A percentile compares a stretch with the other conserved stretches of the same genome.
These are phyloP conservation scores for Motacilla alba DNA, from an alignment of 2,113 vertebrate genomes.

Conservation along the genomic window DNA sequence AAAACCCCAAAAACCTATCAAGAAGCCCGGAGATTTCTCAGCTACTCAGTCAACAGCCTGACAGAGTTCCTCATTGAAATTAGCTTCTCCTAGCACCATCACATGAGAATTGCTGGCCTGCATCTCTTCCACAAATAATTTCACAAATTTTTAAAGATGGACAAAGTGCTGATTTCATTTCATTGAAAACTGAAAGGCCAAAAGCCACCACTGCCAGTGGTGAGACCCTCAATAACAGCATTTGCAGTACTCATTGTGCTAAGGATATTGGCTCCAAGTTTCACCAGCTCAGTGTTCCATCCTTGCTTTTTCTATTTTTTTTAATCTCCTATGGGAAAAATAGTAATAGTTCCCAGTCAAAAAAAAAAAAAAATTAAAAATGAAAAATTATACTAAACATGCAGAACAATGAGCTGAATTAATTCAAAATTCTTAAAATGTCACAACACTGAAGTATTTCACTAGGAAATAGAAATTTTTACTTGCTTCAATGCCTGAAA, in stretches of 20 bases:
- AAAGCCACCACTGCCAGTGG: neutral
- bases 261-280: neutral
- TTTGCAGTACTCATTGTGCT: neutral
- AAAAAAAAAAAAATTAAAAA: neutral
- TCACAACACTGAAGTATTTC: neutral
- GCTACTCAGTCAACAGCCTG: slow-evolving; percentile 24
- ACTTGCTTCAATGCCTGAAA: neutral
- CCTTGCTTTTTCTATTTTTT: neutral
- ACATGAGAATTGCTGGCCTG: neutral
- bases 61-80: neutral
- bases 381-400: neutral
- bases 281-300: neutral
- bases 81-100: neutral
- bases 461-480: neutral
- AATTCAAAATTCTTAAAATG: neutral
- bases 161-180: neutral
- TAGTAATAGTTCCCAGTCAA: neutral
- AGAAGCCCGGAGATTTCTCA: neutral
- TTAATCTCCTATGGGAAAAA: neutral
- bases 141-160: neutral
- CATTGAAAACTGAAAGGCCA: neutral
- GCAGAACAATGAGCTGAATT: neutral
- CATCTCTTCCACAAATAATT: neutral
- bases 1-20: neutral
- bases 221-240: neutral